These are phyloP conservation scores for Nomada lathburiana DNA, from an alignment of 2,888 invertebrate species.

Conservation along the genomic window DNA sequence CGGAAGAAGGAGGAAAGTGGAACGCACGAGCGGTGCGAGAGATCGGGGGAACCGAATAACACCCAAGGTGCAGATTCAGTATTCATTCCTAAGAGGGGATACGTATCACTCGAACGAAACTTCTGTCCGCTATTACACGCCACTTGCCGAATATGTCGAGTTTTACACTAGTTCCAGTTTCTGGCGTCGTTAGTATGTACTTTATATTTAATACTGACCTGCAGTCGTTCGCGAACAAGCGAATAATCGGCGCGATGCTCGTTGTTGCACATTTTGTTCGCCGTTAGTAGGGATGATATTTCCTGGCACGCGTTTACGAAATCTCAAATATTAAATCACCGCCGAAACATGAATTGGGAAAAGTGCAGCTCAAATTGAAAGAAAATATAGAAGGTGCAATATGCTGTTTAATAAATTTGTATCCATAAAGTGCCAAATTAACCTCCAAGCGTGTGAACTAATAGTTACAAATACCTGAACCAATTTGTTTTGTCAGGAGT, in stretches of 20 bases:
- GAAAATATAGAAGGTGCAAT: too few species aligned
- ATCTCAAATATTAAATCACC: too few species aligned
- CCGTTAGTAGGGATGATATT: background rate
- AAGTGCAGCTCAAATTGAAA: too few species aligned
- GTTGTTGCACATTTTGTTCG: background rate
- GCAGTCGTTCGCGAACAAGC: background rate
- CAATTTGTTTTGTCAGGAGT: too few species aligned
- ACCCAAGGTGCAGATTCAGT: slow-evolving; percentile 70
- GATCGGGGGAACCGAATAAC: slow-evolving; percentile 44
- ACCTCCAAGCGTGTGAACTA: too few species aligned
- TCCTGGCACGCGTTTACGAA: too few species aligned
- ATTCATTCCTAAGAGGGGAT: slow-evolving; percentile 70
- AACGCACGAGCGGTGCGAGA: background rate
- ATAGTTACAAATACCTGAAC: too few species aligned
- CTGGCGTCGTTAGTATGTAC: background rate
- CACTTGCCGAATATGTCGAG: slow-evolving; percentile 6
- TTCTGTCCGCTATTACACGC: slow-evolving; percentile 43
- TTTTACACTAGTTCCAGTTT: background rate
- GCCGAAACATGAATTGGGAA: too few species aligned
- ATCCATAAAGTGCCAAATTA: too few species aligned
- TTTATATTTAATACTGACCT: slow-evolving; percentile 25
- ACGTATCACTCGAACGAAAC: slow-evolving; percentile 39
- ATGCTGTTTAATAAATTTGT: too few species aligned
- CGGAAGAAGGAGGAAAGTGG: slow-evolving; percentile 29
- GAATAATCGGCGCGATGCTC: background rate